phyloP scores from a whole-genome alignment of 2,888 invertebrate species.

The Ormyrus thymus region DNA sequence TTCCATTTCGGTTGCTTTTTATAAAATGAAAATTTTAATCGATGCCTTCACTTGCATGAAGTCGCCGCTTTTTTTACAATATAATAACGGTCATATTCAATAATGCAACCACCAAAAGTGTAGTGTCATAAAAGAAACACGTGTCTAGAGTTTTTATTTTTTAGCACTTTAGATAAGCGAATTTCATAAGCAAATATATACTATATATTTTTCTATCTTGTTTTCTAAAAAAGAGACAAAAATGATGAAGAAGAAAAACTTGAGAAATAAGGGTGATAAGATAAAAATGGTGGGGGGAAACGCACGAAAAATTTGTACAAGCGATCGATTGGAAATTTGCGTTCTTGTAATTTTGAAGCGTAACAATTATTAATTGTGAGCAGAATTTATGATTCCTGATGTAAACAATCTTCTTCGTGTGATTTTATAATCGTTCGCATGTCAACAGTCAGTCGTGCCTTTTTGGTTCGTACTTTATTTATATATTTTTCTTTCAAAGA shows the following conservation, averaged over 20 bases:
- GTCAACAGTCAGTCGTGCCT: constrained; percentile 33
- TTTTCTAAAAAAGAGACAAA: constrained; percentile 42
- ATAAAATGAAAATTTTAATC: neutral
- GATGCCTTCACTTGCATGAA: neutral
- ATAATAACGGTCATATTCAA: neutral
- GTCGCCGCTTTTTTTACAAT: constrained; percentile 35
- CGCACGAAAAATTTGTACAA: constrained; percentile 14
- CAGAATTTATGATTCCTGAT: neutral
- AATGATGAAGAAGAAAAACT: constrained; percentile 2
- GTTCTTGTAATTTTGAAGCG: constrained; percentile 23
- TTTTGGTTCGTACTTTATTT: constrained; percentile 33
- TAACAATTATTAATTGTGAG: constrained; percentile 19
- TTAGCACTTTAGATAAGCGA: constrained; percentile 36
- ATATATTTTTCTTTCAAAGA: constrained; percentile 9
- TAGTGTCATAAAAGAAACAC: constrained; percentile 11
- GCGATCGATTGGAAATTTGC: constrained; percentile 29
- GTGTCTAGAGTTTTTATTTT: constrained; percentile 35
- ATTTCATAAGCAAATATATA: constrained; percentile 33
- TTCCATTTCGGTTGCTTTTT: constrained; percentile 7
- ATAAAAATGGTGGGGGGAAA: neutral
- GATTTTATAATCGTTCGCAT: constrained; percentile 24
- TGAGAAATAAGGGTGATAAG: neutral
- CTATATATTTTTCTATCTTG: constrained; percentile 52
- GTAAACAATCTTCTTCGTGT: constrained; percentile 10
- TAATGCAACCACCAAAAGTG: constrained; percentile 3